phyloP scores from a whole-genome alignment of 2,113 vertebrate species.

The Pandion haliaetus region DNA sequence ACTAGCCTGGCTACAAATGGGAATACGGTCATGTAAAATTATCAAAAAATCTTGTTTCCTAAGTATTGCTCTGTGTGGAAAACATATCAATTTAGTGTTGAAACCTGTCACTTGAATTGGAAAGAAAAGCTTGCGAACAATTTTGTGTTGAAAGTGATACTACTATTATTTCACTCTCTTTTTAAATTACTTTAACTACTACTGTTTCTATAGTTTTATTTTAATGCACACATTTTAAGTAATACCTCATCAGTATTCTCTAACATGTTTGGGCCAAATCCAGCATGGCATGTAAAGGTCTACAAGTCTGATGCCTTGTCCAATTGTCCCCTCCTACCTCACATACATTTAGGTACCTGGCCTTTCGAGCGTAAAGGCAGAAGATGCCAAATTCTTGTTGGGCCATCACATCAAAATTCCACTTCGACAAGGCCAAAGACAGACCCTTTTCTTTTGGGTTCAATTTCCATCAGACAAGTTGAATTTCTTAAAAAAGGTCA shows the following conservation, averaged over 20 bases:
- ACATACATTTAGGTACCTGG: background rate
- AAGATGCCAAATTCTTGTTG: background rate
- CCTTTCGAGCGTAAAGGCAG: accelerated
- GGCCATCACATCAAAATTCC: background rate
- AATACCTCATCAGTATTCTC: background rate
- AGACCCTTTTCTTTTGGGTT: background rate
- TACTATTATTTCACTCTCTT: background rate
- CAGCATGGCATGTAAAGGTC: background rate
- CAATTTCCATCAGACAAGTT: background rate
- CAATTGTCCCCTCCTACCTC: background rate
- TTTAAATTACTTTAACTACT: background rate
- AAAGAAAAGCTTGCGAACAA: background rate
- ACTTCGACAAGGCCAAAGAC: background rate
- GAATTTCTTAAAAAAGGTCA: background rate
- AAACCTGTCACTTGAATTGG: background rate
- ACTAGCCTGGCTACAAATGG: background rate
- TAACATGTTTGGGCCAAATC: background rate
- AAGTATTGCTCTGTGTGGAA: background rate
- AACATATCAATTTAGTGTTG: background rate
- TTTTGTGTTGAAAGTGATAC: background rate
- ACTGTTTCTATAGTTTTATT: background rate
- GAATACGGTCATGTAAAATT: background rate
- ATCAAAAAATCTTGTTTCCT: background rate
- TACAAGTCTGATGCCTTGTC: background rate
- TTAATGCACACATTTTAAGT: background rate